Conservation (phyloP, 1,140 invertebrate species). For the Heliconius nattereri region DNA sequence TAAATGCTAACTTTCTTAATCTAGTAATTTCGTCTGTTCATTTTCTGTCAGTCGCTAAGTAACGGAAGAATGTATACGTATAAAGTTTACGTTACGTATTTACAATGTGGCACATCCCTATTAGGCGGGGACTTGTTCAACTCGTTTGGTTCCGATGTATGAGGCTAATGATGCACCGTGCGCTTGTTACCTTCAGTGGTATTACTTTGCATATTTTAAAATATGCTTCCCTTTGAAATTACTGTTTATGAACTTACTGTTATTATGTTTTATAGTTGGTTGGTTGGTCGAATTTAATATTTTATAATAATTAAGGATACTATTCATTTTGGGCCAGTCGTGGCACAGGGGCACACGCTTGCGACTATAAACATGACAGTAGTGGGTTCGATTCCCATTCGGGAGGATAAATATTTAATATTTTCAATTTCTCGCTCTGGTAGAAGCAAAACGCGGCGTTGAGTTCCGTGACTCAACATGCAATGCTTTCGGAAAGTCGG, state of each 20-base stretch:
- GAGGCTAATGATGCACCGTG: neutral
- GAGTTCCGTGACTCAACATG: neutral
- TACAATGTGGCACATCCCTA: too few relatives aligned
- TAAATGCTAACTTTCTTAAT: too few relatives aligned
- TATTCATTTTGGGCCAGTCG: too few relatives aligned
- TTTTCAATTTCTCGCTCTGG: too few relatives aligned
- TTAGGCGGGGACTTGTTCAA: neutral
- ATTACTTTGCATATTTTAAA: neutral
- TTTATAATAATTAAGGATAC: too few relatives aligned
- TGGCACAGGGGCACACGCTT: too few relatives aligned
- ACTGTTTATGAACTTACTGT: neutral
- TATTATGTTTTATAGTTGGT: neutral
- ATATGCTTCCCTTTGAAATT: neutral
- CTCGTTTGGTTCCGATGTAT: neutral
- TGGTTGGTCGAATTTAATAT: neutral
- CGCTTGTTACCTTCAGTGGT: neutral
- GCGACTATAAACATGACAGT: too few relatives aligned
- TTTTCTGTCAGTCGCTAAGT: too few relatives aligned
- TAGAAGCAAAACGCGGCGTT: neutral
- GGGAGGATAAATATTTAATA: neutral
- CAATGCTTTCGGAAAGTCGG: neutral
- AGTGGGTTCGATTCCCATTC: neutral
- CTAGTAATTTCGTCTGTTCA: too few relatives aligned
- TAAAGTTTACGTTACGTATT: too few relatives aligned
- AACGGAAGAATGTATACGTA: too few relatives aligned